Base-by-base conservation (phyloP, 1,140 invertebrate genomes). In the Eupristina koningsbergeri region DNA sequence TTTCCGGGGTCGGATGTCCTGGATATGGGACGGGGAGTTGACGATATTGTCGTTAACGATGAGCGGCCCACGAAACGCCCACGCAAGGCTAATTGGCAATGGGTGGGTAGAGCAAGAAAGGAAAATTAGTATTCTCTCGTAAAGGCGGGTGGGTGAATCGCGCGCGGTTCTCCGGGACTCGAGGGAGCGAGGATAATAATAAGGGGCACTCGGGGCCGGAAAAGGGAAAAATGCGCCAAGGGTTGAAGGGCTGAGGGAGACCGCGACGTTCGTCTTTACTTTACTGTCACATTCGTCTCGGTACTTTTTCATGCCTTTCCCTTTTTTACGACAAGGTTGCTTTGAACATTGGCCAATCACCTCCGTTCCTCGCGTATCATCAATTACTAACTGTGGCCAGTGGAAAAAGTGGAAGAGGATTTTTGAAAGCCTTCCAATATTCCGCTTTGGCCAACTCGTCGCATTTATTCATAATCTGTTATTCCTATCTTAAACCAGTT, bases 51-150 rank as follows among this genome's bases (percentile, higher is more conserved):
- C 39, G 61, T 36, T 36, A 63, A 73, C 45, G 41, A 73, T 74
- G 58, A 76, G 26, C 50, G 47, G 58, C 45, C 36, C 19, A 67
- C 34, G 64, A 53, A 82, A 77, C 61, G 61, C 81, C 31, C 81
- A 17, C 71, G 7, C 11, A 15, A 34, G 31, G 39, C 17, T 45
- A 39, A 11, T 36, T 7, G 63, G n/a, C n/a, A n/a, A n/a, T n/a
- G n/a, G n/a, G n/a, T n/a, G n/a, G n/a, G n/a, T n/a, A n/a, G 8
- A n/a, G 34, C 6, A 7, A 26, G 22, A 11, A 11, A 45, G 58
- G 31, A 26, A 64, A 64, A 63, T 81, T 81, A 74, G 50, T 34
- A 80, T 71, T 80, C 47, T 8, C 47, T 80, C 67, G 79, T 58
- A 71, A 73, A 80, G 67, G n/a, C n/a, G 77, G 7, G 39, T 26